A percentile compares a stretch with the other conserved stretches of the same genome.
These are phyloP conservation scores for Dicaeum eximium DNA, from an alignment of 2,113 vertebrate genomes.

Conservation along the genomic window DNA sequence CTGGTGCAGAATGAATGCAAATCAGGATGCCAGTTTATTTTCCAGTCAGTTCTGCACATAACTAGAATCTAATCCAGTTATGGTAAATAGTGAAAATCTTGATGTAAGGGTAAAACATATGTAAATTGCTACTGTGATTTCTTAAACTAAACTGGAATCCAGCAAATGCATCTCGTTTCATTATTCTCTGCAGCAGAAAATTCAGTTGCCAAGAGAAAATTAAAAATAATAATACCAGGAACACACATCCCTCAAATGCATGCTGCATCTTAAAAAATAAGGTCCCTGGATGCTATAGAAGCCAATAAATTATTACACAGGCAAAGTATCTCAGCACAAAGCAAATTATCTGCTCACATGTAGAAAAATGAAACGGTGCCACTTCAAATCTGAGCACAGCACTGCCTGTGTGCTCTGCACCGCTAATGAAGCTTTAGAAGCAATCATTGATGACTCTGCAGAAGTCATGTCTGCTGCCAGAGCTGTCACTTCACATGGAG, in stretches of 20 bases:
- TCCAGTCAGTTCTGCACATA: conserved; percentile 14
- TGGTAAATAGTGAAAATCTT: conserved; percentile 4
- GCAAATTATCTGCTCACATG: not conserved
- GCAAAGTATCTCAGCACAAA: not conserved
- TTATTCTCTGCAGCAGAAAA: conserved; percentile 1
- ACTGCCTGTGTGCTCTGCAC: not conserved
- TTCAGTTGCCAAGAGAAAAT: conserved; percentile 13
- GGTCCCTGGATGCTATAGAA: not conserved
- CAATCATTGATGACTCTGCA: conserved; percentile 25
- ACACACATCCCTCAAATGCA: not conserved
- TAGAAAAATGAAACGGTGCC: not conserved
- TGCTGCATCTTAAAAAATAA: not conserved
- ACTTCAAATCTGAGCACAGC: not conserved
- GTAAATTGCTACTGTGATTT: conserved; percentile 4
- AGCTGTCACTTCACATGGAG: conserved; percentile 50
- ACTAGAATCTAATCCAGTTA: conserved; percentile 44
- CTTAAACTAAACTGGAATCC: not conserved
- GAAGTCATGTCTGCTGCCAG: conserved; percentile 36
- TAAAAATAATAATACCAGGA: conserved; percentile 7
- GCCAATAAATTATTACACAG: not conserved
- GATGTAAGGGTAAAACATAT: not conserved
- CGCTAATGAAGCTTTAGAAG: conserved; percentile 50
- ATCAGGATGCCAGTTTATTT: conserved; percentile 23
- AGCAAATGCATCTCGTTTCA: not conserved
- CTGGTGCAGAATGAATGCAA: conserved; percentile 46